Evolutionary conservation across 2,888 invertebrate species (phyloP).

Genomic region (Rhagonycha fulva): DNA sequence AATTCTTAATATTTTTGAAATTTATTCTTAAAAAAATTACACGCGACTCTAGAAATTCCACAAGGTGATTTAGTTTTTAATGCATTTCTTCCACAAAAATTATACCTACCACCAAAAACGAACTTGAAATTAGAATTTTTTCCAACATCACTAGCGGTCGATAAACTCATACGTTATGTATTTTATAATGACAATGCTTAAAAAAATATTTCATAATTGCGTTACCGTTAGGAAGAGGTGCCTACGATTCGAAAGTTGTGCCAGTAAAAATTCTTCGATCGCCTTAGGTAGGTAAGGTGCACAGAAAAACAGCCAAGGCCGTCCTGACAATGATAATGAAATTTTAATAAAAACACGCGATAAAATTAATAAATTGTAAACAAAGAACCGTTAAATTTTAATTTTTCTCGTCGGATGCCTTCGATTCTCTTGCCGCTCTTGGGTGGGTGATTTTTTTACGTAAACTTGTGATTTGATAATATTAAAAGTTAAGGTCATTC

Average conservation of each 20-base stretch:
- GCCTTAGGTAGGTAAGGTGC: not conserved
- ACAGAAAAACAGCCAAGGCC: slow-evolving; percentile 4
- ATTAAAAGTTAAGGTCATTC: not conserved
- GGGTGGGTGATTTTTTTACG: not conserved
- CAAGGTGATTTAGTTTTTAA: too few species aligned
- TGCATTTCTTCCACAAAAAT: not conserved
- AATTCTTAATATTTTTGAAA: too few species aligned
- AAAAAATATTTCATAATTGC: slow-evolving; percentile 8
- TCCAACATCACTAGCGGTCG: not conserved
- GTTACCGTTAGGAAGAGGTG: slow-evolving; percentile 15
- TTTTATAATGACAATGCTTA: not conserved
- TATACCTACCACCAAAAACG: not conserved
- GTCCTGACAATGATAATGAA: slow-evolving; percentile 6
- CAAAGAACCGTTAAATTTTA: not conserved
- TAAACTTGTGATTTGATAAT: not conserved
- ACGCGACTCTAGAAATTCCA: too few species aligned
- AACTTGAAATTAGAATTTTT: not conserved
- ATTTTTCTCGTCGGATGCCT: not conserved
- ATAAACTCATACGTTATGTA: not conserved
- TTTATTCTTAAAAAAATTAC: too few species aligned
- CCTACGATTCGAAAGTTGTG: slow-evolving; percentile 13
- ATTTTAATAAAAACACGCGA: not conserved
- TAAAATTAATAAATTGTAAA: not conserved
- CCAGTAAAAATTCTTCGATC: slow-evolving; percentile 13
- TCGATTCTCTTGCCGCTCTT: not conserved